Base-by-base conservation (phyloP, 1,140 invertebrate species). In the Drosophila sturtevanti region DNA sequence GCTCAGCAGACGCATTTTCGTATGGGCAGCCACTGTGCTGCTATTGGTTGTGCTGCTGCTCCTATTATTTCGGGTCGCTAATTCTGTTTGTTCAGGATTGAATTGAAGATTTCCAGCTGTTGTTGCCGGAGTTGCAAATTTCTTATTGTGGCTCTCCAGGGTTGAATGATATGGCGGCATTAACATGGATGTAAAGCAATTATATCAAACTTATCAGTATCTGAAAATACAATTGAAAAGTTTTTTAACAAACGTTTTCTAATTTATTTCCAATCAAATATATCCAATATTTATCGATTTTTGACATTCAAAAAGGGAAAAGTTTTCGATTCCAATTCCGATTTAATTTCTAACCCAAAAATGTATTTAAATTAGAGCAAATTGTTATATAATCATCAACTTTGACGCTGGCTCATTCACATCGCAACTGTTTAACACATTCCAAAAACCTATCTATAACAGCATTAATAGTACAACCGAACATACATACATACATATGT, bases 1-100 rank as follows among this genome's bases (percentile, higher is more conserved):
- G 62, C 55, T 87, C 16, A 87, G 56, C 61, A 89, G 31, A 18
- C 84, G 84, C 79, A 89, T 89, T 63, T 87, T 87, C 6, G 84
- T 87, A 55, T 89, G 84, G 31, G 84, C 76, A 22, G 84, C 84
- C 72, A 87, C 84, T 4, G 84, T 87, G 34, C 63, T 87, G 16
- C 63, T 55, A 9, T 63, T 75, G 44, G 11, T 51, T 22, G 58
- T 60, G 27, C 11, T 69, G 54, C 14, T 38, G 16, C 10, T 22
- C 22, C 16, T 21, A 21, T 21, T 48, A 9, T 4, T 18, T 18
- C 14, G 34, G 54, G 22, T 31, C 41, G 35, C 21, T 31, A 38
- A 31, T 31, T 2, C 41, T 48, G 16, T 16, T 21, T 21, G 41
- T 48, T 31, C 27, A 4, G 41, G 9, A 10, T 48, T 7, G 21